Conservation (phyloP, 2,113 vertebrate species). For the Sceloporus tristichus region DNA sequence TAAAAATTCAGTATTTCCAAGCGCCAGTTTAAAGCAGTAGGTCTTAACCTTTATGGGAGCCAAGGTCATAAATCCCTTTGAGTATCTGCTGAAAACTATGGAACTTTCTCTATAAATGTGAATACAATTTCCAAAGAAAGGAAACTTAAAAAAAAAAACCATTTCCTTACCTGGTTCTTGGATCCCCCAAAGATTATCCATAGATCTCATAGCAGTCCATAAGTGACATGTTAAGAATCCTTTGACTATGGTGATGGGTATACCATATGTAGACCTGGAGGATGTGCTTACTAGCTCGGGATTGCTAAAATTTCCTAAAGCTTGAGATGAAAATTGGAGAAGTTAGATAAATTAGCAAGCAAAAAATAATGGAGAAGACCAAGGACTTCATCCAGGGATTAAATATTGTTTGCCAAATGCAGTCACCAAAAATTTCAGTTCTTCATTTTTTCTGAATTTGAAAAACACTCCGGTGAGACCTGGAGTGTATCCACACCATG, state of each 20-base stretch:
- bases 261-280: background rate
- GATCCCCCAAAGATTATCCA: too few relatives aligned
- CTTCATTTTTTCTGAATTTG: background rate
- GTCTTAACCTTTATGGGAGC: too few relatives aligned
- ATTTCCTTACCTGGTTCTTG: too few relatives aligned
- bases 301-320: background rate
- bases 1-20: background rate
- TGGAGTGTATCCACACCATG: too few relatives aligned
- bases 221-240: too few relatives aligned
- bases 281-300: background rate
- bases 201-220: too few relatives aligned
- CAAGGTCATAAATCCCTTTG: too few relatives aligned
- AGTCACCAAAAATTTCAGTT: background rate
- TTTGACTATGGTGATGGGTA: background rate
- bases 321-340: background rate
- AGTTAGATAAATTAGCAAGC: background rate
- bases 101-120: too few relatives aligned
- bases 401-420: background rate
- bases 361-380: background rate
- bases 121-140: too few relatives aligned
- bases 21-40: background rate
- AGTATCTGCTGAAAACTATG: too few relatives aligned
- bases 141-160: too few relatives aligned
- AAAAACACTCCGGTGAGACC: too few relatives aligned
- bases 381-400: background rate